Conservation (phyloP, 1,140 invertebrate species). For the Lutraria rhynchaena region DNA sequence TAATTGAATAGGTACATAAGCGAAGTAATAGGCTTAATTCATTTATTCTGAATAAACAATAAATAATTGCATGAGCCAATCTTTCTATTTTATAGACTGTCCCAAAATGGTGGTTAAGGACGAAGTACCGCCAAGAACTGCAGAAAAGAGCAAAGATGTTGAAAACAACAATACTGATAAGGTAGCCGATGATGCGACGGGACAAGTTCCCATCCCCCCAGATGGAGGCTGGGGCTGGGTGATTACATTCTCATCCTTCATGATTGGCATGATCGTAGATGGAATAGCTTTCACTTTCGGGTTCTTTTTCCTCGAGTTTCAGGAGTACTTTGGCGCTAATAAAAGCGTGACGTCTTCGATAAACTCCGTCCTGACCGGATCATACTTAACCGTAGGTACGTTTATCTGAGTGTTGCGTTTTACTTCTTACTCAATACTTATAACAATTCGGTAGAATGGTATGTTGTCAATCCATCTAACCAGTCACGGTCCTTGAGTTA, state of each 20-base stretch:
- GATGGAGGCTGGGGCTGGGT: slow-evolving; percentile 92
- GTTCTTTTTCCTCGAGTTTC: slow-evolving; percentile 92
- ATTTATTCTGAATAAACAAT: too few relatives aligned
- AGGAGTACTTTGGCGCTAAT: slow-evolving; percentile 91
- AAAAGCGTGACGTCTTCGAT: slow-evolving; percentile 96
- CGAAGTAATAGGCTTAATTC: too few relatives aligned
- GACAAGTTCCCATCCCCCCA: slow-evolving; percentile 83
- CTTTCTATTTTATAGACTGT: too few relatives aligned
- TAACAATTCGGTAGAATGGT: too few relatives aligned
- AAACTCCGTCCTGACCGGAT: slow-evolving; percentile 93
- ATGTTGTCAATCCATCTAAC: too few relatives aligned
- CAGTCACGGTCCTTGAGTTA: too few relatives aligned
- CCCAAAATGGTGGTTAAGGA: too few relatives aligned
- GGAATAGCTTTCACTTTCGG: slow-evolving; percentile 97
- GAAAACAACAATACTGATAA: not conserved
- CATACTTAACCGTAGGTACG: slow-evolving; percentile 94
- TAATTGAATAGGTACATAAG: too few relatives aligned
- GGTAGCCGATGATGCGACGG: not conserved
- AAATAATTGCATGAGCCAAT: too few relatives aligned
- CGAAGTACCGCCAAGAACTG: not conserved
- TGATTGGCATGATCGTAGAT: slow-evolving; percentile 95
- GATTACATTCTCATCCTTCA: slow-evolving; percentile 91
- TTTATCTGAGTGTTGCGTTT: too few relatives aligned
- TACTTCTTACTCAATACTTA: too few relatives aligned
- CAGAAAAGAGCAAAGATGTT: not conserved